Percentiles rank a stretch among this genome's conserved stretches.
These are phyloP conservation scores for Dysidea cf. avara DNA, from an alignment of 37 sponge, comb jelly and placozoan genomes.

Conservation along the genomic window DNA sequence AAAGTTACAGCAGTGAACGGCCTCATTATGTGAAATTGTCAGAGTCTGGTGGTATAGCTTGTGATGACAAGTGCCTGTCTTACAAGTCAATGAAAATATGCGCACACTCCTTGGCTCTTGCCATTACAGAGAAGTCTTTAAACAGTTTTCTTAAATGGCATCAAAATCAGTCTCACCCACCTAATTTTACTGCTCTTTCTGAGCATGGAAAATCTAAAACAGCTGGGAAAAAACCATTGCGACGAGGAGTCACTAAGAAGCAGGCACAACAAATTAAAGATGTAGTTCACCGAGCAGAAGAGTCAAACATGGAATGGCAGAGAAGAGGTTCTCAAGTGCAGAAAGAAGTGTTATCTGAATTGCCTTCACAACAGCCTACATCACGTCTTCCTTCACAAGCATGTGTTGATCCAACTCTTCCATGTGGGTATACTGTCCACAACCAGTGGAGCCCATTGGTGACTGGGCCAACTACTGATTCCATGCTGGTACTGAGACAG, in stretches of 20 bases:
- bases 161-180: not conserved
- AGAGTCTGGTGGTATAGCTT: constrained; percentile 5
- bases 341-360: too few relatives aligned
- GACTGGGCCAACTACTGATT: too few relatives aligned
- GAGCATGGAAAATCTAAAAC: constrained; percentile 1
- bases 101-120: constrained; percentile 17
- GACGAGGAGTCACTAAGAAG: constrained; percentile 8
- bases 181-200: not conserved
- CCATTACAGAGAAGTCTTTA: not conserved
- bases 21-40: constrained; percentile 10
- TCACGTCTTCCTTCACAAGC: too few relatives aligned
- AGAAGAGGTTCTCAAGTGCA: too few relatives aligned
- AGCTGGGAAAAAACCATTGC: constrained; percentile 16
- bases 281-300: not conserved
- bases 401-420: too few relatives aligned
- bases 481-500: too few relatives aligned
- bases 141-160: constrained; percentile 1
- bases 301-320: constrained; percentile 6
- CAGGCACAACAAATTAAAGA: not conserved
- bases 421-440: too few relatives aligned
- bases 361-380: too few relatives aligned
- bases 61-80: constrained; percentile 24
- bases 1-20: not conserved
- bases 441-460: too few relatives aligned
- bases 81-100: constrained; percentile 28